These are phyloP conservation scores for Scaptomyza polygonia DNA, from an alignment of 2,888 invertebrate genomes.

Conservation along the genomic window DNA sequence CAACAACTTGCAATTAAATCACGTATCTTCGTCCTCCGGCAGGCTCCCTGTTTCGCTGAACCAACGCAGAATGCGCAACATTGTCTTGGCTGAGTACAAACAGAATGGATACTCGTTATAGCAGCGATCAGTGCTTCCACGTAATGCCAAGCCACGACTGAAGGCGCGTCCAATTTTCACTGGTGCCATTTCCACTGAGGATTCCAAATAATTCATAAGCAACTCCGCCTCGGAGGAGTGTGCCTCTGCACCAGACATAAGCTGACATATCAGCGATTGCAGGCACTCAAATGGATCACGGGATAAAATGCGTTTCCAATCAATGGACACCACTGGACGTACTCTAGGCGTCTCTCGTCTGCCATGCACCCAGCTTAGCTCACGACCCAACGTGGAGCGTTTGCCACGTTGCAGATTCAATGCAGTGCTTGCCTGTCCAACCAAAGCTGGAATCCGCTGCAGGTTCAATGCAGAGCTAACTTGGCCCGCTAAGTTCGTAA, in stretches of 20 bases:
- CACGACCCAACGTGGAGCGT: constrained; percentile 52
- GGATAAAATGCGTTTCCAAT: constrained; percentile 82
- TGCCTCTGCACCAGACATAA: constrained; percentile 82
- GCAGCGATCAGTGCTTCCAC: constrained; percentile 74
- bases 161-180: constrained; percentile 81
- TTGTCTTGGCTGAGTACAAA: constrained; percentile 83
- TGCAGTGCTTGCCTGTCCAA: constrained; percentile 65
- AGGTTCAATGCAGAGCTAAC: constrained; percentile 56
- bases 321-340: constrained; percentile 52
- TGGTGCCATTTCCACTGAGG: constrained; percentile 78
- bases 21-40: constrained; percentile 27
- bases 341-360: constrained; percentile 15
- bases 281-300: constrained; percentile 83
- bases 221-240: constrained; percentile 76
- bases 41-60: constrained; percentile 66
- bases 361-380: constrained; percentile 39
- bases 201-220: constrained; percentile 78
- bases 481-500: constrained; percentile 66
- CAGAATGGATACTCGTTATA: constrained; percentile 83
- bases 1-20: neutral
- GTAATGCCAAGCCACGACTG: constrained; percentile 77
- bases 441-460: constrained; percentile 46
- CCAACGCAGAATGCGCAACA: constrained; percentile 83
- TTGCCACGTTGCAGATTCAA: constrained; percentile 69
- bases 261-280: constrained; percentile 83